Conservation (phyloP, 2,113 vertebrate species). For the Stomatorhinus ivindoensis region DNA sequence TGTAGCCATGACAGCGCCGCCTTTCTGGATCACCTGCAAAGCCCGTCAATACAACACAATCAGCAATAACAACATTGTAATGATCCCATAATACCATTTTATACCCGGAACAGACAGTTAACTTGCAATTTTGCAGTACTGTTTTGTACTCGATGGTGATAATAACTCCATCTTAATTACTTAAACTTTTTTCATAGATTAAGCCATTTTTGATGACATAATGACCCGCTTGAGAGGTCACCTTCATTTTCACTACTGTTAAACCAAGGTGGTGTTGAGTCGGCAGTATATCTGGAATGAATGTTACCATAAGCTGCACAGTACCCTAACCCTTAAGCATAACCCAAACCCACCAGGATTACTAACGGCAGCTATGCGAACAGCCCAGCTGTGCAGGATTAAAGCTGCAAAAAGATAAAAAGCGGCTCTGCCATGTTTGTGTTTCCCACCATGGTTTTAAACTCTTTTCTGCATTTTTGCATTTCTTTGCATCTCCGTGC, state of each 20-base stretch:
- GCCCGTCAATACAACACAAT: conserved; percentile 24
- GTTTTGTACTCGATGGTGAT: not conserved
- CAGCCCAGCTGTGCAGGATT: not conserved
- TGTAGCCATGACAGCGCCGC: conserved; percentile 67
- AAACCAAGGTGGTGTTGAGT: not conserved
- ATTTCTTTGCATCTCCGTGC: not conserved
- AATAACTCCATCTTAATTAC: not conserved
- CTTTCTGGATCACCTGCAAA: conserved; percentile 22
- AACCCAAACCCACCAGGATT: not conserved
- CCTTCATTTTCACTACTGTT: not conserved
- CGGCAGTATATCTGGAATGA: not conserved
- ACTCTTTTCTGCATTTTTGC: not conserved
- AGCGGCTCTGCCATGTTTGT: not conserved
- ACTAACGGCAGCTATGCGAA: not conserved
- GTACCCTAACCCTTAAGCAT: not conserved
- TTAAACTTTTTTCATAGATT: not conserved
- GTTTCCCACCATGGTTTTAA: not conserved
- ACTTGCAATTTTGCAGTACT: not conserved
- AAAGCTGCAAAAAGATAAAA: not conserved
- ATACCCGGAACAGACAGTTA: not conserved
- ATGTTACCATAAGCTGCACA: not conserved
- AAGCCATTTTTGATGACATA: not conserved
- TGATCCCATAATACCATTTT: not conserved
- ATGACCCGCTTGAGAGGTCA: not conserved
- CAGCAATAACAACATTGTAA: not conserved